Evolutionary conservation across 2,797 vertebrate species (phyloP).

Genomic region (Acanthiza pusilla): DNA sequence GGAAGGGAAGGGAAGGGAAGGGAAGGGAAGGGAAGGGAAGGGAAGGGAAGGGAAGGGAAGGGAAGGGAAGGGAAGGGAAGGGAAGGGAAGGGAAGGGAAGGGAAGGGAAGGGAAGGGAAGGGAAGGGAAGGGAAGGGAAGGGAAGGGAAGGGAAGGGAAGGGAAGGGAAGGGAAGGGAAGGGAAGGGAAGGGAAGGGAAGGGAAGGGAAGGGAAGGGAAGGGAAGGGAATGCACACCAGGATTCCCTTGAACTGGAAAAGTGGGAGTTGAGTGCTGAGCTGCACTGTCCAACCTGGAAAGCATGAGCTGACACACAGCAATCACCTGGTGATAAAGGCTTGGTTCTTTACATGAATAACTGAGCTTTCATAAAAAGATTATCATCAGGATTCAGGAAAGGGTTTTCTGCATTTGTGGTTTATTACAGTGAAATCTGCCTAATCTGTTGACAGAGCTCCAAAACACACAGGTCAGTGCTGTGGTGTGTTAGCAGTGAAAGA

Average conservation of each 20-base stretch:
- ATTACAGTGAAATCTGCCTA: not conserved
- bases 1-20: too few species aligned
- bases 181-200: not conserved
- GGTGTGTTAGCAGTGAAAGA: not conserved
- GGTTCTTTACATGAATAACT: not conserved
- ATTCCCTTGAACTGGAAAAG: not conserved
- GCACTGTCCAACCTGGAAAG: not conserved
- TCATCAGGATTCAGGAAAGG: not conserved
- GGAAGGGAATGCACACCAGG: not conserved
- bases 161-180: not conserved
- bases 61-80: too few species aligned
- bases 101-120: not conserved
- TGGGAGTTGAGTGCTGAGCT: not conserved
- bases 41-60: too few species aligned
- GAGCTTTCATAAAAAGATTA: not conserved
- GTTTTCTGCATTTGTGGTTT: not conserved
- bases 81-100: too few species aligned
- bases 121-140: not conserved
- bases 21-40: too few species aligned
- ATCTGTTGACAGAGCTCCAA: conserved; percentile 16
- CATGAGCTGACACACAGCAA: not conserved
- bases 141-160: not conserved
- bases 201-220: not conserved
- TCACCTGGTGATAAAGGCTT: not conserved
- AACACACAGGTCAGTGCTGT: not conserved